Conservation (phyloP, 2,797 vertebrate genomes). For the Gambelia wislizenii region DNA sequence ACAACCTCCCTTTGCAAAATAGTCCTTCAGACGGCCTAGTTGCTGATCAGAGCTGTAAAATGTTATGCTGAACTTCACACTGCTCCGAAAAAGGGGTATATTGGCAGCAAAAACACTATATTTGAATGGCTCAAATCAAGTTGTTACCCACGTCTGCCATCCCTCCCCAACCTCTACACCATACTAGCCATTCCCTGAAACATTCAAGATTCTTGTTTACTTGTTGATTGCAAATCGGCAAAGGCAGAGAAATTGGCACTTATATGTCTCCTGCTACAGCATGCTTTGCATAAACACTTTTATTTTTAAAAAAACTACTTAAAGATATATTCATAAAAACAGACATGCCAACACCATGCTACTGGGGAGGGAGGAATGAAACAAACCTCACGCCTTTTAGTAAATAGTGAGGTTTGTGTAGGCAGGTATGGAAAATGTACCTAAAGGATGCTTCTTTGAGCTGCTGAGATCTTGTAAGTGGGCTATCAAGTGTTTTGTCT, state of each 20-base stretch:
- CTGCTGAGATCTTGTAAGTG: not conserved
- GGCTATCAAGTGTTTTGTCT: constrained; percentile 25
- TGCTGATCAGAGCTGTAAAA: not conserved
- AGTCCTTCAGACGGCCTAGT: not conserved
- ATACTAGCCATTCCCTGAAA: constrained; percentile 15
- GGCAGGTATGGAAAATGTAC: constrained; percentile 34
- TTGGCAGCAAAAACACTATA: not conserved
- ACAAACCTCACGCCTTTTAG: constrained; percentile 26
- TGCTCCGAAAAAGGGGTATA: too few relatives aligned
- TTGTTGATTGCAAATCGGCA: constrained; percentile 55
- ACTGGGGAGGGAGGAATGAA: not conserved
- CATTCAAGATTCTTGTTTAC: constrained; percentile 29
- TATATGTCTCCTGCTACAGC: constrained; percentile 46
- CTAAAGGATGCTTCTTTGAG: not conserved
- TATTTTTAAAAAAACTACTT: constrained; percentile 33
- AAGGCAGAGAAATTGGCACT: constrained; percentile 55
- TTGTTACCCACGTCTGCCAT: not conserved
- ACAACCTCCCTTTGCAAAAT: not conserved
- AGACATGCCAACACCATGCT: constrained; percentile 33
- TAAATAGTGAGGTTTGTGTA: constrained; percentile 7
- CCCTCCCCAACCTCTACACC: not conserved
- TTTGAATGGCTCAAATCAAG: not conserved
- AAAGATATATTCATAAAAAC: constrained; percentile 62
- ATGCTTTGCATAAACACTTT: constrained; percentile 62
- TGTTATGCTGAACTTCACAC: not conserved